Evolutionary conservation across 2,888 invertebrate genomes (phyloP), one percentile per base, ranked within the genome.

Genomic region (Drosophila fungiperda): DNA sequence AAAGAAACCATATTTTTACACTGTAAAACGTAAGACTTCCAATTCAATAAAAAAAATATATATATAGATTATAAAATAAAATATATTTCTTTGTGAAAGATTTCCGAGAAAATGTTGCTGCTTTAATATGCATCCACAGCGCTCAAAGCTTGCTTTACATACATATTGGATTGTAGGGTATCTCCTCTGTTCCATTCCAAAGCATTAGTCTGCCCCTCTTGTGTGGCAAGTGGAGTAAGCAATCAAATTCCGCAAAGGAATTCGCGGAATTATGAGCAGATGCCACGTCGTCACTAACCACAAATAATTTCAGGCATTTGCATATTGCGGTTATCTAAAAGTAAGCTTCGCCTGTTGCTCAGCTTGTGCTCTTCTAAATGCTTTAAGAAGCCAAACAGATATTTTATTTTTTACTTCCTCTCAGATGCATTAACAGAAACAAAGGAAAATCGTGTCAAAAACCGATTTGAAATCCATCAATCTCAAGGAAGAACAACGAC

Each of bases 381-480:
- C 26, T 32, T 5, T 20, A 23, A 33, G 38, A 38, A 45, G 53
- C 20, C 42, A 53, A 42, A 33, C 38, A 33, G 8, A 42, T 9
- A 49, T 48, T 26, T 29, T 26, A 29, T 38, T 5, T 23, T 40
- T 20, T 57, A 61, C 38, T 8, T 20, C 29, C 53, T 15, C 8
- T 45, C n/a, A 8, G 20, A 59, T 77, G 49, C 71, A 77, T 42
- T 17, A 20, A 15, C 61, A 50, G 61, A 61, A 52, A 78, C 78
- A 81, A 77, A 53, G 68, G 35, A 26, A 49, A 62, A 62, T 66
- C 74, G 68, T 81, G 83, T 73, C 78, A 76, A 70, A 77, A 80
- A 78, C 50, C 73, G 70, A 77, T 84, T 75, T 72, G 80, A 73
- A 67, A 73, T 69, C 76, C 85, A 85, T 85, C 82, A 82, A 87